phyloP scores from a whole-genome alignment of 2,113 vertebrate genomes.

The Halichoerus grypus region DNA sequence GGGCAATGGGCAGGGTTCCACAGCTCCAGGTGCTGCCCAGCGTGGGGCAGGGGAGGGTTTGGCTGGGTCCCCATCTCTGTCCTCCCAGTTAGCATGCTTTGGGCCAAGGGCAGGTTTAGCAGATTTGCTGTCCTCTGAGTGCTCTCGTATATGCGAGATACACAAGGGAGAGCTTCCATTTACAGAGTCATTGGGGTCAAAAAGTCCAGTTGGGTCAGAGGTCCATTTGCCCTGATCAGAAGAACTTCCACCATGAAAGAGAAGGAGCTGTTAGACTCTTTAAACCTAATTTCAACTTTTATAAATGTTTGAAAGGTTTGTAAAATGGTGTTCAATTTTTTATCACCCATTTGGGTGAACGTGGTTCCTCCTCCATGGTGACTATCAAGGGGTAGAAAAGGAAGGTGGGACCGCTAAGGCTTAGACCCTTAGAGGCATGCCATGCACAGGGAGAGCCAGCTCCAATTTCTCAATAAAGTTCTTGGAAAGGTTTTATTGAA shows the following conservation, averaged over 20 bases:
- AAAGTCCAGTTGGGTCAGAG: neutral
- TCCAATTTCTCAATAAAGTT: neutral
- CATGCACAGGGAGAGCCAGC: fast-evolving
- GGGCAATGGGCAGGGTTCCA: too few species aligned
- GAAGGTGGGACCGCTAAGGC: neutral
- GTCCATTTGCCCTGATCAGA: neutral
- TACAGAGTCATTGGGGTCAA: neutral
- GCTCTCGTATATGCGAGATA: neutral
- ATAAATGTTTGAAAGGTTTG: conserved; percentile 74
- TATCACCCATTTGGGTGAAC: conserved; percentile 15
- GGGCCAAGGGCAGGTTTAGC: neutral
- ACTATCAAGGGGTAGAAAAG: neutral
- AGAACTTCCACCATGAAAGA: neutral
- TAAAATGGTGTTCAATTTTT: conserved; percentile 65
- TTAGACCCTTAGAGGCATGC: neutral
- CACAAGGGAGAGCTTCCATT: neutral
- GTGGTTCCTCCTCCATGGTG: neutral
- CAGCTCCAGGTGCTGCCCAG: neutral
- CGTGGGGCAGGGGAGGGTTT: neutral
- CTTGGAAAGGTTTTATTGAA: neutral
- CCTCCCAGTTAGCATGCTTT: neutral
- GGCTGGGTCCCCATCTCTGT: neutral
- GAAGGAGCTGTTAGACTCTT: neutral
- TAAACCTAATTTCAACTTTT: conserved; percentile 53
- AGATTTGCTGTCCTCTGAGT: neutral